A percentile compares a stretch with the other conserved stretches of the same genome.
Conservation (phyloP, 2,113 vertebrate species). For the Galbula dea region DNA sequence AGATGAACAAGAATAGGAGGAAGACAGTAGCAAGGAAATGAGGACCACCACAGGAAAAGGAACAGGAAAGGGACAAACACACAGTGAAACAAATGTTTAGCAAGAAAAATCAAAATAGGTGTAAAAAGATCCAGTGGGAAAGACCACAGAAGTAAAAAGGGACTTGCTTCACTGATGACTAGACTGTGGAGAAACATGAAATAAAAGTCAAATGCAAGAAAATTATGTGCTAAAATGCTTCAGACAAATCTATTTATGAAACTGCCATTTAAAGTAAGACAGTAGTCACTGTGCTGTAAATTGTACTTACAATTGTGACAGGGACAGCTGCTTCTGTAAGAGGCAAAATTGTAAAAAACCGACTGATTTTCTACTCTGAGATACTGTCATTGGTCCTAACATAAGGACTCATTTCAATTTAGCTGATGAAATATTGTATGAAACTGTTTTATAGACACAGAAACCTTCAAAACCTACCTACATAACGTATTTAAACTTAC, state of each 20-base stretch:
- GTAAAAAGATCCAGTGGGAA: neutral
- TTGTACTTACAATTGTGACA: neutral
- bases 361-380: neutral
- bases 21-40: neutral
- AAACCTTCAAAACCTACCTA: neutral
- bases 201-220: neutral
- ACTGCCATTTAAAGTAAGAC: neutral
- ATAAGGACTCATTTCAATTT: neutral
- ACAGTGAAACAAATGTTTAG: neutral
- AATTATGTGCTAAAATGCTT: neutral
- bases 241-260: neutral
- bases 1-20: neutral
- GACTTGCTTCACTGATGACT: neutral
- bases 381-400: neutral
- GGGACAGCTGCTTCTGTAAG: neutral
- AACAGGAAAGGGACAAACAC: neutral
- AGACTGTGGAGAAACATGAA: neutral
- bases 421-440: neutral
- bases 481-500: neutral
- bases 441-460: neutral
- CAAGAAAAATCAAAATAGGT: neutral
- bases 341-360: neutral
- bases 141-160: neutral
- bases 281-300: neutral
- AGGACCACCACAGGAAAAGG: neutral